phyloP scores from a whole-genome alignment of 2,888 invertebrate genomes.

The Diarsia dahlii region DNA sequence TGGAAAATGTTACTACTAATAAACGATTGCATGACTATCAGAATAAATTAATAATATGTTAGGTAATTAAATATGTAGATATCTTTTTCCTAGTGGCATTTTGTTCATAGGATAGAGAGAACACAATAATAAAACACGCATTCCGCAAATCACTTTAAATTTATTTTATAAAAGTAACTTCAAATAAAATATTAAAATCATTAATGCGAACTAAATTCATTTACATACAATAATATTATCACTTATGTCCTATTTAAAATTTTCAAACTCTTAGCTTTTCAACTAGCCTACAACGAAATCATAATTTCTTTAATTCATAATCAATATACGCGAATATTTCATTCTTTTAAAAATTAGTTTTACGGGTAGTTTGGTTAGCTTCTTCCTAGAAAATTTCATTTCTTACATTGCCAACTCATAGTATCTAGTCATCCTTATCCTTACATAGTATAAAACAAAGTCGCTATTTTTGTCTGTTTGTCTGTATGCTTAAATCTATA shows the following conservation, averaged over 20 bases:
- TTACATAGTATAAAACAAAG: too few species aligned
- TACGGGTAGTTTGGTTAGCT: slow-evolving; percentile 4
- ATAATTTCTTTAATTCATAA: slow-evolving; percentile 49
- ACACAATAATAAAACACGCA: slow-evolving; percentile 69
- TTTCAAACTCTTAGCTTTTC: slow-evolving; percentile 62
- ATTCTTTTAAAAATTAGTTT: slow-evolving; percentile 18
- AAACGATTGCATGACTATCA: background rate
- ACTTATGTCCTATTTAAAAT: slow-evolving; percentile 61
- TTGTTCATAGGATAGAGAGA: background rate
- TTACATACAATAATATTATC: slow-evolving; percentile 63
- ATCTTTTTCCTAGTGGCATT: background rate
- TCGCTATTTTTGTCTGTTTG: too few species aligned
- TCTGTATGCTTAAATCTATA: too few species aligned
- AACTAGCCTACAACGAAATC: slow-evolving; percentile 63
- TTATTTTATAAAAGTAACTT: slow-evolving; percentile 86
- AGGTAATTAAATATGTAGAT: background rate
- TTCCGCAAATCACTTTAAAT: slow-evolving; percentile 82
- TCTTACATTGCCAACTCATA: too few species aligned
- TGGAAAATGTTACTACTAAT: background rate
- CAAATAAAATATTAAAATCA: slow-evolving; percentile 78
- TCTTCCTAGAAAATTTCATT: too few species aligned
- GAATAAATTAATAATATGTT: background rate
- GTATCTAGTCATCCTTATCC: too few species aligned
- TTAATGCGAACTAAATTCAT: slow-evolving; percentile 75
- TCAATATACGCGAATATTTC: slow-evolving; percentile 48